A percentile compares a stretch with the other conserved stretches of the same genome.
phyloP scores from a whole-genome alignment of 2,113 vertebrate species.

The Tauraco erythrolophus region DNA sequence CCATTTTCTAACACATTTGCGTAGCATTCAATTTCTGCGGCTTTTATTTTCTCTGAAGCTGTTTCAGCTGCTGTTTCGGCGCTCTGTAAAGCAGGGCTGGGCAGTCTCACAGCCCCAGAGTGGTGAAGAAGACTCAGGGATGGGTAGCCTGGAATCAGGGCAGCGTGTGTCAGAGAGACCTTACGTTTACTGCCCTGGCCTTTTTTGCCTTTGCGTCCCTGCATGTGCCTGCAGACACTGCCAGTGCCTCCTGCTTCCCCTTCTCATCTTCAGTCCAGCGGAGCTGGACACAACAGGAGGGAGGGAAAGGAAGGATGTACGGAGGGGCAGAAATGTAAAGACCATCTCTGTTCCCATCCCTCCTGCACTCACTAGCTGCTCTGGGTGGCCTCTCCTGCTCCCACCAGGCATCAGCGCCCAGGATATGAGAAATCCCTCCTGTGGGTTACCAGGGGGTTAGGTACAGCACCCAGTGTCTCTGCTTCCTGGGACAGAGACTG shows the following conservation, averaged over 20 bases:
- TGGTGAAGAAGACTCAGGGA: not conserved
- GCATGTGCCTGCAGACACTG: not conserved
- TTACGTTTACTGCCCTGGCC: not conserved
- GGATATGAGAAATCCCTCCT: not conserved
- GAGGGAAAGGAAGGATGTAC: not conserved
- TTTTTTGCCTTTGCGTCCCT: not conserved
- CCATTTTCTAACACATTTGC: not conserved
- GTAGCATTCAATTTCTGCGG: not conserved
- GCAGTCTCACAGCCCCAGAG: not conserved
- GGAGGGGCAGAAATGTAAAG: not conserved
- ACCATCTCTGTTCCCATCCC: not conserved
- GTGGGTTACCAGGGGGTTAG: rapidly evolving
- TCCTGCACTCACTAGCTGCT: not conserved
- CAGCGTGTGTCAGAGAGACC: not conserved
- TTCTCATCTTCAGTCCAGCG: not conserved
- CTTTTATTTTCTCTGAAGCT: not conserved
- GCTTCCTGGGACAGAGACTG: not conserved
- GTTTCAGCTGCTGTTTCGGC: not conserved
- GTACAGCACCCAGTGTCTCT: not conserved
- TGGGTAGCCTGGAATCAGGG: not conserved
- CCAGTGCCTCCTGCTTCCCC: not conserved
- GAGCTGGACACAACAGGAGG: not conserved
- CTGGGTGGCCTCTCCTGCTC: not conserved
- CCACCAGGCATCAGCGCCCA: not conserved
- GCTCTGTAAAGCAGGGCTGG: not conserved